A percentile compares a stretch with the other conserved stretches of the same genome.
Evolutionary conservation across 2,113 vertebrate genomes (phyloP).

Genomic region (Muntiacus reevesi): DNA sequence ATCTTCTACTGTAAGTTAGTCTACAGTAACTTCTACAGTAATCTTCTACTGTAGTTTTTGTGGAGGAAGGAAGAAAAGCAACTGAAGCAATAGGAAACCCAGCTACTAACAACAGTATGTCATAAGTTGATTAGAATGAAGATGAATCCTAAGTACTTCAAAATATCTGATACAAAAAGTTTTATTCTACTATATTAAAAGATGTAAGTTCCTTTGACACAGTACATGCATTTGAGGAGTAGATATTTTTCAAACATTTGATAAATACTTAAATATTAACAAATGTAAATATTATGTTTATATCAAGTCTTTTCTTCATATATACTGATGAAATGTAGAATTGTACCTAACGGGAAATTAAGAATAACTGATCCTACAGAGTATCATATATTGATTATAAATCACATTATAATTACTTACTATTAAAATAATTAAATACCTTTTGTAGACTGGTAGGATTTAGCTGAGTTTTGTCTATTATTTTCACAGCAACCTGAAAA

Average conservation of each 20-base stretch:
- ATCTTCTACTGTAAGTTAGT: not conserved
- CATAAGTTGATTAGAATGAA: not conserved
- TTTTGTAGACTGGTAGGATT: slow-evolving; percentile 98
- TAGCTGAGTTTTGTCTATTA: slow-evolving; percentile 98
- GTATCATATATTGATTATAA: not conserved
- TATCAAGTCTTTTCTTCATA: not conserved
- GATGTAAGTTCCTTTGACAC: not conserved
- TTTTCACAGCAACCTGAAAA: slow-evolving; percentile 95
- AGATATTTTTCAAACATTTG: not conserved
- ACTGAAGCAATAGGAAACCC: not conserved
- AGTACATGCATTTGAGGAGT: not conserved
- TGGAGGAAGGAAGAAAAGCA: not conserved
- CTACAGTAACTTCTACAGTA: not conserved
- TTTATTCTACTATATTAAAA: not conserved
- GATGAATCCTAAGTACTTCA: not conserved
- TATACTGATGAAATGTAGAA: not conserved
- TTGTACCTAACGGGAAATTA: not conserved
- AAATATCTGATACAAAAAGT: not conserved
- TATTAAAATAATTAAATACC: slow-evolving; percentile 81
- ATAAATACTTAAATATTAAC: not conserved
- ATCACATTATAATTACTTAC: slow-evolving; percentile 10
- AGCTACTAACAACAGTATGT: not conserved
- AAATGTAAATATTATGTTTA: not conserved
- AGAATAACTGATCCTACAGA: not conserved
- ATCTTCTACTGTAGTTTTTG: not conserved